Conservation (phyloP, 2,797 vertebrate genomes). For the Arctocebus calabarensis region DNA sequence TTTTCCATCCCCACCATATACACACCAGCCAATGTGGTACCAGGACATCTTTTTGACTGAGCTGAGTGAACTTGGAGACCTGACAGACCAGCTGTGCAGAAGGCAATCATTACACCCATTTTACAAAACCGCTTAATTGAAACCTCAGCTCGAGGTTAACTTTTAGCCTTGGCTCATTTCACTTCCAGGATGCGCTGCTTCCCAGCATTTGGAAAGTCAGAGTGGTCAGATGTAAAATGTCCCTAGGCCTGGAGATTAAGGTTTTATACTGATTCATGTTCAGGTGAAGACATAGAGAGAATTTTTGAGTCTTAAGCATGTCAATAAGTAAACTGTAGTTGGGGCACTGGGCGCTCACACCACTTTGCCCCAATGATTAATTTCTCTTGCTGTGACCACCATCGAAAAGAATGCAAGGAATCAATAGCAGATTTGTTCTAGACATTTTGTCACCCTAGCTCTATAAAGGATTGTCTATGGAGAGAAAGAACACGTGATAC, state of each 20-base stretch:
- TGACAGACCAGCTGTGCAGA: background rate
- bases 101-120: background rate
- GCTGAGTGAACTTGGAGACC: background rate
- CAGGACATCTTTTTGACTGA: background rate
- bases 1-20: background rate
- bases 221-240: background rate
- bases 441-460: constrained; percentile 64
- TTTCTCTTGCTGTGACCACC: constrained; percentile 45
- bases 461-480: constrained; percentile 50
- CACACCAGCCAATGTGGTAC: too few species aligned
- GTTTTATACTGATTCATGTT: background rate
- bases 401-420: constrained; percentile 77
- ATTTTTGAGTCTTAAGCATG: background rate
- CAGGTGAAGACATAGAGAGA: background rate
- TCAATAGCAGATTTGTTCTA: constrained; percentile 73
- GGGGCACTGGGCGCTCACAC: fast-evolving
- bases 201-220: background rate
- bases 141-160: background rate
- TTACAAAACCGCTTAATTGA: background rate
- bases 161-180: background rate
- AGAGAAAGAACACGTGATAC: background rate
- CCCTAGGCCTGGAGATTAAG: background rate
- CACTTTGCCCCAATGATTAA: constrained; percentile 59
- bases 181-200: background rate
- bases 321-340: background rate